A percentile compares a stretch with the other conserved stretches of the same genome.
Conservation (phyloP, 2,113 vertebrate species). For the Platanista minor region DNA sequence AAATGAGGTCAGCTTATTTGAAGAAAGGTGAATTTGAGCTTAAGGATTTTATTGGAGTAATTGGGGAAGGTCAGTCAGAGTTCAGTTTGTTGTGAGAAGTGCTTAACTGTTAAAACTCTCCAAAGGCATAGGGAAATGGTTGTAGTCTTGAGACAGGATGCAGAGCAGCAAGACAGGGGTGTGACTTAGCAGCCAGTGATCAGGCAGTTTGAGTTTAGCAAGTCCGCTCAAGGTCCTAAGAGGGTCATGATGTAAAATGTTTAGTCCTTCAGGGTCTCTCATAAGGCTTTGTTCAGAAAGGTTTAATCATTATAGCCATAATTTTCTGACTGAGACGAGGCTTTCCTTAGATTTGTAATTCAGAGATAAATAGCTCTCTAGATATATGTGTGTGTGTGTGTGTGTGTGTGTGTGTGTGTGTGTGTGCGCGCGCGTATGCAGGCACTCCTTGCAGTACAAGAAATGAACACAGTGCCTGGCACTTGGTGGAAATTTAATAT, state of each 20-base stretch:
- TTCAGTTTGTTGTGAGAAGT: background rate
- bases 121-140: background rate
- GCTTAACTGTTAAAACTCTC: background rate
- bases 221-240: background rate
- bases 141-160: background rate
- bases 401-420: background rate
- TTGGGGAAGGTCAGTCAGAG: background rate
- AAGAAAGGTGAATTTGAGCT: background rate
- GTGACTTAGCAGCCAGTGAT: background rate
- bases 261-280: background rate
- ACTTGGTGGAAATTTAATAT: background rate
- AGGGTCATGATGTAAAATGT: background rate
- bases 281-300: background rate
- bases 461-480: background rate
- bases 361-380: background rate
- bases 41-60: background rate
- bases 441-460: background rate
- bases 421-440: rapidly evolving
- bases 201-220: background rate
- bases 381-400: background rate
- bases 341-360: background rate
- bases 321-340: background rate
- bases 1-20: background rate
- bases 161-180: background rate
- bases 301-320: background rate